These are phyloP conservation scores for Drosophila percnosoma DNA, from an alignment of 2,888 invertebrate genomes.

Conservation along the genomic window DNA sequence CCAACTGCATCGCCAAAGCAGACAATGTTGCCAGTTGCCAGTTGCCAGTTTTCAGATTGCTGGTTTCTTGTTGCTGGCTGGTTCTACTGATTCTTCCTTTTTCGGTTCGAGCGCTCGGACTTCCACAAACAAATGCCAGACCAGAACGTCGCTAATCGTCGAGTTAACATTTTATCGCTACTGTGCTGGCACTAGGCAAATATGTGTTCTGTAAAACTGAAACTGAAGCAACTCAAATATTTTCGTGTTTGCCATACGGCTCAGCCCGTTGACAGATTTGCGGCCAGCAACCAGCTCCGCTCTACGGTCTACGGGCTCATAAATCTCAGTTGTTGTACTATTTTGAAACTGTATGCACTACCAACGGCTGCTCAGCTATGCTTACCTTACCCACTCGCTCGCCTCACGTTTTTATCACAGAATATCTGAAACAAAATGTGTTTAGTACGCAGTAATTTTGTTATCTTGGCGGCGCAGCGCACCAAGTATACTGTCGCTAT, in stretches of 20 bases:
- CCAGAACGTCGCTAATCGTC: slow-evolving; percentile 65
- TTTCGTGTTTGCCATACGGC: slow-evolving; percentile 73
- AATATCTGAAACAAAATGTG: slow-evolving; percentile 65
- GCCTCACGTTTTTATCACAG: slow-evolving; percentile 69
- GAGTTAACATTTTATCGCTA: slow-evolving; percentile 81
- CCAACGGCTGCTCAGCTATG: slow-evolving; percentile 7
- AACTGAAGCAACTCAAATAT: slow-evolving; percentile 73
- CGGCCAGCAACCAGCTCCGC: slow-evolving; percentile 43
- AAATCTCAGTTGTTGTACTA: slow-evolving; percentile 70
- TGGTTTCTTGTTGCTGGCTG: not conserved
- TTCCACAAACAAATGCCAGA: slow-evolving; percentile 49
- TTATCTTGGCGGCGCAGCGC: slow-evolving; percentile 69
- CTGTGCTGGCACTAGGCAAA: slow-evolving; percentile 78
- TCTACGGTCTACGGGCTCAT: slow-evolving; percentile 34
- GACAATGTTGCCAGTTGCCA: slow-evolving; percentile 14
- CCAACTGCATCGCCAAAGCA: slow-evolving; percentile 47
- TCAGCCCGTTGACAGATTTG: slow-evolving; percentile 81
- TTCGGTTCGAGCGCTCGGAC: slow-evolving; percentile 29
- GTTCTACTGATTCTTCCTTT: not conserved
- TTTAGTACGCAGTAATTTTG: slow-evolving; percentile 76
- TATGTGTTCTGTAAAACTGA: slow-evolving; percentile 63
- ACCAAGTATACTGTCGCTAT: slow-evolving; percentile 45
- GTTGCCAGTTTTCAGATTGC: slow-evolving; percentile 10
- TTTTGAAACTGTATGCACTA: slow-evolving; percentile 44
- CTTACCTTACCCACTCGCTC: slow-evolving; percentile 5